Evolutionary conservation across 2,797 vertebrate genomes (phyloP), one percentile per base, ranked within the genome.

Genomic region (Ispidina picta): DNA sequence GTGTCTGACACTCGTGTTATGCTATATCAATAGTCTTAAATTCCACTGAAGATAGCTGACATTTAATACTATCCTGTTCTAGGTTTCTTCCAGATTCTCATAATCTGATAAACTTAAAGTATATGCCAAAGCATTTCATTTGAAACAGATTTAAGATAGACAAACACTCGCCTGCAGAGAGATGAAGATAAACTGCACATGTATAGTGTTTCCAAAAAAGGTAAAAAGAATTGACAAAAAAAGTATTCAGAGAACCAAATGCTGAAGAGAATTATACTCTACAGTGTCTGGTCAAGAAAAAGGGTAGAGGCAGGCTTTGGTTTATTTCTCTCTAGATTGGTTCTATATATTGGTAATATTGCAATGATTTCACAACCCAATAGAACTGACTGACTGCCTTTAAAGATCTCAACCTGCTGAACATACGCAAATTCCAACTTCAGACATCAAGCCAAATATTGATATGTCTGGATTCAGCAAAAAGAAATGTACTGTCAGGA

Each of bases 241-340:
- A 69, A 46, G 10, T 8, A 37, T 29, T 48, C 39, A 44, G 26
- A 59, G 3, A 51, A 43, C 4, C 31, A 84, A n/a, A 59, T 17
- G 6, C 9, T 66, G 56, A 55, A 69, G 13, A 9, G 15, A 75
- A 28, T 54, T 65, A 15, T 43, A 29, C 9, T 72, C 20, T 46
- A 4, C 5, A 60, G 10, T 15, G 2, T 0, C 2, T 62, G 23
- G 8, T 23, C 15, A 72, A 55, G 23, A 60, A 73, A 37, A 5
- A 56, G 13, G 6, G 4, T 7, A 51, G 13, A 52, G 18, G 4
- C 5, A 60, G 15, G 8, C 0, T 1, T 26, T 17, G 28, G 12
- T 22, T 35, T 39, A 69, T 51, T 41, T 18, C 21, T 31, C 17
- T 66, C 9, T 25, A 37, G 6, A 13, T 23, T 49, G 18, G 4